phyloP scores from a whole-genome alignment of 2,888 invertebrate species.

The Platypus cylindrus region DNA sequence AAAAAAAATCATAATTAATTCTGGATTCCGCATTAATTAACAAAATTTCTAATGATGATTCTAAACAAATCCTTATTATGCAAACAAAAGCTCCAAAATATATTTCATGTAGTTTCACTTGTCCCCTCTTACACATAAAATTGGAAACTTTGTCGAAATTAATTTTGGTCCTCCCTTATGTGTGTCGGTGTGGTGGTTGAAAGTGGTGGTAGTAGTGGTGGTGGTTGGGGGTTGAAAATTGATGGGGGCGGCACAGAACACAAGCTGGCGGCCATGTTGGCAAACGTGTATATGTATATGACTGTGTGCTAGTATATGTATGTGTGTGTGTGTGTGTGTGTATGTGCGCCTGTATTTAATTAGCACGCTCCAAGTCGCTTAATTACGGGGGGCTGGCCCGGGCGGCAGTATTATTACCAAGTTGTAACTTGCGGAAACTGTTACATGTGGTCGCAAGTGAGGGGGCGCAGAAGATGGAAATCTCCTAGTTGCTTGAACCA shows the following conservation, averaged over 20 bases:
- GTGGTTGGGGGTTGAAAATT: constrained; percentile 5
- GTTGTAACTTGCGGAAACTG: constrained; percentile 30
- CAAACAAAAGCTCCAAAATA: no score
- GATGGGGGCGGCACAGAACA: constrained; percentile 6
- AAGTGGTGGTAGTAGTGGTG: constrained; percentile 7
- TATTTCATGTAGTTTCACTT: no score
- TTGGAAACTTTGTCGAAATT: constrained; percentile 33
- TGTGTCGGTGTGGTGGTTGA: constrained; percentile 11
- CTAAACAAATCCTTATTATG: no score
- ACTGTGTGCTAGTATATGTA: constrained; percentile 2
- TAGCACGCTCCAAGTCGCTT: constrained; percentile 30
- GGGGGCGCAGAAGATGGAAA: no score
- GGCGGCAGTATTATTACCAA: constrained; percentile 22
- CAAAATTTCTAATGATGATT: no score
- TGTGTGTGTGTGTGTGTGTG: constrained; percentile 9
- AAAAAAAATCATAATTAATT: no score
- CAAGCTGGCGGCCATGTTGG: constrained; percentile 17
- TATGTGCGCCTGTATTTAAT: constrained; percentile 34
- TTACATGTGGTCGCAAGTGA: constrained; percentile 29
- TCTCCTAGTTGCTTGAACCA: no score
- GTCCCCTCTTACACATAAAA: no score
- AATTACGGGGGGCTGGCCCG: constrained; percentile 34
- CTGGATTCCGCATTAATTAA: no score
- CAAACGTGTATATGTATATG: constrained; percentile 6
- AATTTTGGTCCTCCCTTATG: constrained; percentile 35